A percentile compares a stretch with the other conserved stretches of the same genome.
phyloP scores from a whole-genome alignment of 2,113 vertebrate species.

The Nettapus auritus region DNA sequence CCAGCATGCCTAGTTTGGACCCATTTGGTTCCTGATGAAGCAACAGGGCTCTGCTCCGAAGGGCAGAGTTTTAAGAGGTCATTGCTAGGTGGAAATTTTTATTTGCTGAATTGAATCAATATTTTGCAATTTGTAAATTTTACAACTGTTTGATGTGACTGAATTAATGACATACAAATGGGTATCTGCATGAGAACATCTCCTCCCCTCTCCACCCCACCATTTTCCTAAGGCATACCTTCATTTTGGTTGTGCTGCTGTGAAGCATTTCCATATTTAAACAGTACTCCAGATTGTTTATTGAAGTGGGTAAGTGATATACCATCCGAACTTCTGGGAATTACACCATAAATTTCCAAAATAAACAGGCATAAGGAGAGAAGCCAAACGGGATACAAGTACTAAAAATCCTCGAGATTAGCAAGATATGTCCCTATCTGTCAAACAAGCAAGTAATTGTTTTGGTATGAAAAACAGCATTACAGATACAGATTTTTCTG shows the following conservation, averaged over 20 bases:
- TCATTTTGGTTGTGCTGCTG: not conserved
- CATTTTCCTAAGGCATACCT: not conserved
- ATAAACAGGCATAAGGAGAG: slow-evolving; percentile 8
- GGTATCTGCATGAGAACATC: not conserved
- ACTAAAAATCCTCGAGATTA: not conserved
- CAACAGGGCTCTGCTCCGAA: not conserved
- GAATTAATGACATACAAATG: not conserved
- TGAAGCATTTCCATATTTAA: slow-evolving; percentile 33
- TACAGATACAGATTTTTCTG: not conserved
- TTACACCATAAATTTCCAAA: not conserved
- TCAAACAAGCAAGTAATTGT: not conserved
- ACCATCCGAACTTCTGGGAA: slow-evolving; percentile 25
- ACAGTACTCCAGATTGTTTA: slow-evolving; percentile 30
- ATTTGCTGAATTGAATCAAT: not conserved
- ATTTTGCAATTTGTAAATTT: not conserved
- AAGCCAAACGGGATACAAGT: not conserved
- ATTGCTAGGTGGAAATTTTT: not conserved
- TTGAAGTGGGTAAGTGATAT: not conserved
- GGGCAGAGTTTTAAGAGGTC: not conserved
- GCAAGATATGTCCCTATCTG: not conserved
- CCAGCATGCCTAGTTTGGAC: not conserved
- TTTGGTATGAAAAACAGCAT: not conserved
- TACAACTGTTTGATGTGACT: not conserved
- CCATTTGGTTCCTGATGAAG: not conserved
- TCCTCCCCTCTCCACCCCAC: not conserved